Base-by-base conservation (phyloP, 1,140 invertebrate species). In the Druon quercuslanigerum region DNA sequence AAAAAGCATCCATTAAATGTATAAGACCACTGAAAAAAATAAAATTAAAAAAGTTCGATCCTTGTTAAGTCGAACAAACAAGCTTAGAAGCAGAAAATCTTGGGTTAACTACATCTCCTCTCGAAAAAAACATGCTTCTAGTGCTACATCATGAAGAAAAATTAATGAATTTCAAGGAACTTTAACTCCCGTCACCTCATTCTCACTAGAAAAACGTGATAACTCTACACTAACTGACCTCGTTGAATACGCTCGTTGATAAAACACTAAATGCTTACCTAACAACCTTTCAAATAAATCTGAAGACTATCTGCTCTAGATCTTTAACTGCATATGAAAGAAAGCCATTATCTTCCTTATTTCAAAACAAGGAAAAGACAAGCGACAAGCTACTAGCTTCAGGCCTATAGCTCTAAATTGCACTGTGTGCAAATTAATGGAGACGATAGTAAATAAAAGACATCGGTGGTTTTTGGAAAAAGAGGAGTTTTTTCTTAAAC, bases 301-400 rank as follows among this genome's bases (percentile, higher is more conserved):
- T 84, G 50, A 60, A 66, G n/a, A 79, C 0, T 72, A 79, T 16
- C 50, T 89, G 0, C 74, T 77, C 4, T 50, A 75, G 16, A 72
- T 89, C 16, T 84, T 85, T 71, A 89, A 89, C 70, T 70, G 73
- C 8, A 83, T 85, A 2, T 75, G 87, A 20, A 50, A 51, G 11
- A 70, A 79, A 14, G 87, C 87, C 0, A 87, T 78, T 9, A 79
- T 89, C 9, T 83, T 90, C 20, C 78, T 85, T 1, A 87, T 91
- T 50, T 79, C 74, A 3, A 91, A 90, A 81, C 83, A 83, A 3
- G 82, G 79, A 7, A 92, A 92, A 82, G 70, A 83, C 11, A 70
- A 66, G 19, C n/a, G n/a, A n/a, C n/a, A n/a, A n/a, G n/a, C n/a
- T n/a, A n/a, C n/a, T n/a, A n/a, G n/a, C n/a, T n/a, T 86, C 71